phyloP scores from a whole-genome alignment of 2,113 vertebrate species.

The Scomber scombrus region DNA sequence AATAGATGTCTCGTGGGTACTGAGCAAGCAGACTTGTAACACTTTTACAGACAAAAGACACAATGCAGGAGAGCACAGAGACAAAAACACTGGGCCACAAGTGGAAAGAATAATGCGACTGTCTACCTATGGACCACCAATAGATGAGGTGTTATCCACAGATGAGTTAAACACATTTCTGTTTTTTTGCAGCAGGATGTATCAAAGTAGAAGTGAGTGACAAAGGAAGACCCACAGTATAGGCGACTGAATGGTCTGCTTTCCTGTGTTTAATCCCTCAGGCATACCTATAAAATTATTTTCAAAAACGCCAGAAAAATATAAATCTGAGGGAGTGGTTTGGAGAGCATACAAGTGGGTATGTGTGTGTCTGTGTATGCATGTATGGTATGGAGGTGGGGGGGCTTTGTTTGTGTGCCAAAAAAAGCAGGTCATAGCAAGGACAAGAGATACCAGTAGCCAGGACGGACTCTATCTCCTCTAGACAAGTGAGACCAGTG shows the following conservation, averaged over 20 bases:
- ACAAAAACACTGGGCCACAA: constrained; percentile 24
- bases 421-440: constrained; percentile 70
- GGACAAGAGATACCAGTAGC: constrained; percentile 58
- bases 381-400: constrained; percentile 37
- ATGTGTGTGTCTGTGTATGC: constrained; percentile 4
- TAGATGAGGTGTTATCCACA: constrained; percentile 31
- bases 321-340: constrained; percentile 26
- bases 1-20: constrained; percentile 70
- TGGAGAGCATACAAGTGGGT: constrained; percentile 26
- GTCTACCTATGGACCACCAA: constrained; percentile 26
- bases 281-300: constrained; percentile 38
- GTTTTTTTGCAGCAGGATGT: not conserved
- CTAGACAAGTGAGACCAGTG: constrained; percentile 35
- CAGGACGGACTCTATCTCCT: constrained; percentile 50
- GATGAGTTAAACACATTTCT: constrained; percentile 40
- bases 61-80: constrained; percentile 11
- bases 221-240: not conserved
- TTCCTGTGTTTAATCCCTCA: constrained; percentile 36
- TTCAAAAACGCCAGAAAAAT: constrained; percentile 47
- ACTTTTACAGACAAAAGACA: constrained; percentile 48
- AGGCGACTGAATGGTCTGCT: constrained; percentile 15
- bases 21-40: constrained; percentile 44
- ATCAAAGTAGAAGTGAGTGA: constrained; percentile 11
- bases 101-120: constrained; percentile 8
- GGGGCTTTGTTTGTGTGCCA: constrained; percentile 46